A percentile compares a stretch with the other conserved stretches of the same genome.
These are phyloP conservation scores for Streblospio benedicti DNA, from an alignment of 1,140 invertebrate genomes.

Conservation along the genomic window DNA sequence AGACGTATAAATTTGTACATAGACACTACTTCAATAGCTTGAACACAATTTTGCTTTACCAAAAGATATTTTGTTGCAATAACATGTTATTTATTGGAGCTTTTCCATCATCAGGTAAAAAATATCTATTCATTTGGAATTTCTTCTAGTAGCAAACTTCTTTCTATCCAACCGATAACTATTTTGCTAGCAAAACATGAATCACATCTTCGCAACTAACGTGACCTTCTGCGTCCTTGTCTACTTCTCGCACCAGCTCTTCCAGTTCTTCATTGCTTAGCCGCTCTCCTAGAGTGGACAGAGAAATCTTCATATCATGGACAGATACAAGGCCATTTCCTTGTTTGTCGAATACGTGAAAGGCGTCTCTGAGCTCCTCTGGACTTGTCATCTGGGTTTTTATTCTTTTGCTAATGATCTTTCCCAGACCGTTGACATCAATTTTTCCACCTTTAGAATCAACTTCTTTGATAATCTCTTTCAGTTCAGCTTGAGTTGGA, in stretches of 20 bases:
- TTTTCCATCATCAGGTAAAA: too few relatives aligned
- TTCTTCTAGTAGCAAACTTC: too few relatives aligned
- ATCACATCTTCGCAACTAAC: slow-evolving; percentile 23
- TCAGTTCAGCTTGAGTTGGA: slow-evolving; percentile 18
- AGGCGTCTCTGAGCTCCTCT: slow-evolving; percentile 10
- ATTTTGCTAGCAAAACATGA: too few relatives aligned
- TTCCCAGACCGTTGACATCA: background rate
- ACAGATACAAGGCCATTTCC: slow-evolving; percentile 15
- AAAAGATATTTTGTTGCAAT: too few relatives aligned
- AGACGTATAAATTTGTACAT: too few relatives aligned
- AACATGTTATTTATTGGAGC: too few relatives aligned
- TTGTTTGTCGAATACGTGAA: slow-evolving; percentile 17
- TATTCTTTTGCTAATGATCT: slow-evolving; percentile 6
- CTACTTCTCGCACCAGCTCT: slow-evolving; percentile 18
- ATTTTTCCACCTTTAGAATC: slow-evolving; percentile 11
- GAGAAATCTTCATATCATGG: slow-evolving; percentile 12
- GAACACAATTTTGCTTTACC: too few relatives aligned
- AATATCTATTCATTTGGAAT: too few relatives aligned
- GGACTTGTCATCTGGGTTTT: slow-evolving; percentile 7
- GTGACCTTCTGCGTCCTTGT: slow-evolving; percentile 20
- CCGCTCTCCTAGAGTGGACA: slow-evolving; percentile 16
- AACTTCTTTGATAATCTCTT: slow-evolving; percentile 20
- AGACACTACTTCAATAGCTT: too few relatives aligned
- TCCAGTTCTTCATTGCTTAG: slow-evolving; percentile 14
- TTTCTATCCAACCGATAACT: too few relatives aligned